A percentile compares a stretch with the other conserved stretches of the same genome.
phyloP scores from a whole-genome alignment of 1,140 invertebrate species.

The Caligus rogercresseyi region DNA sequence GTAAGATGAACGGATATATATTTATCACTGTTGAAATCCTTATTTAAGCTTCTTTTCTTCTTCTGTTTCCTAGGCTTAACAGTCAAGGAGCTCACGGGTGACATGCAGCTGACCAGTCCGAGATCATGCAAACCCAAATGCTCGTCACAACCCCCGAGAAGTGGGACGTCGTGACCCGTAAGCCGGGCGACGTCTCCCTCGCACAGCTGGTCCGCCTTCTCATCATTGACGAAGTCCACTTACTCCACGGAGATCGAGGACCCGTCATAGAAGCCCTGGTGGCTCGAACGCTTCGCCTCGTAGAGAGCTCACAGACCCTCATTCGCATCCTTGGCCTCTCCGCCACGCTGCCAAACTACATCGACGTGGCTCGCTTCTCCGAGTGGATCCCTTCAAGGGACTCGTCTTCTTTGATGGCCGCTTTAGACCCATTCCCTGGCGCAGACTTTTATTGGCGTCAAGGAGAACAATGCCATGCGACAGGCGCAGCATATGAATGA shows the following conservation, averaged over 20 bases:
- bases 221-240: constrained; percentile 97
- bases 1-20: neutral
- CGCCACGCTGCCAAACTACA: constrained; percentile 92
- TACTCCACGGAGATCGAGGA: constrained; percentile 89
- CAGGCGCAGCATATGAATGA: constrained; percentile 72
- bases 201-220: constrained; percentile 77
- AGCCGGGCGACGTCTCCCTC: constrained; percentile 75
- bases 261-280: constrained; percentile 94
- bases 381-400: constrained; percentile 76
- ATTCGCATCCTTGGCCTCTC: constrained; percentile 94
- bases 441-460: constrained; percentile 81
- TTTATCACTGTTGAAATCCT: neutral
- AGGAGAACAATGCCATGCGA: constrained; percentile 51
- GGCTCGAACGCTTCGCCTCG: constrained; percentile 76
- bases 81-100: constrained; percentile 87
- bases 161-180: constrained; percentile 97
- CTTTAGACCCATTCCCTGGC: constrained; percentile 82
- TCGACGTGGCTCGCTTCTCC: constrained; percentile 87
- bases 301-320: constrained; percentile 84
- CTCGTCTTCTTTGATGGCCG: constrained; percentile 94
- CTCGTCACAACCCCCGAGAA: constrained; percentile 97
- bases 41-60: no score
- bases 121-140: constrained; percentile 92
- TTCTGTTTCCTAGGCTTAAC: constrained; percentile 58
- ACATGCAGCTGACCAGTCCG: constrained; percentile 87